Evolutionary conservation across 1,140 invertebrate species (phyloP).

Genomic region (Apis mellifera): DNA sequence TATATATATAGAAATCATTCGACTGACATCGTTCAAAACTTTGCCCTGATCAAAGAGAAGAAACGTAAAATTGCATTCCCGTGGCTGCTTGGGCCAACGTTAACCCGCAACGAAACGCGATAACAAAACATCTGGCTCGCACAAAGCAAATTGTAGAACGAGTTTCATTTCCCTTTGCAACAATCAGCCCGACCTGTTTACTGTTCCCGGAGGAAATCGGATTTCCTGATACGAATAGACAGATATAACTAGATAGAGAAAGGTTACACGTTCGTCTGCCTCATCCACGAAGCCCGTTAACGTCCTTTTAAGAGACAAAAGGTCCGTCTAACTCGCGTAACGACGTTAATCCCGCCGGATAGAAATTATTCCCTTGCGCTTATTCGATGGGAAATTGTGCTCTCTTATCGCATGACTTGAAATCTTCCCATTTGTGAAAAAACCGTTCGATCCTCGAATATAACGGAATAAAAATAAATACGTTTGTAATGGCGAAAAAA

Average conservation of each 20-base stretch:
- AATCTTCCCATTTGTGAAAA: neutral
- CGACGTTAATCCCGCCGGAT: constrained; percentile 33
- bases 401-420: neutral
- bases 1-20: neutral
- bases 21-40: neutral
- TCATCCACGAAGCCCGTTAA: constrained; percentile 28
- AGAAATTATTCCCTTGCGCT: constrained; percentile 23
- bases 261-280: constrained; percentile 22
- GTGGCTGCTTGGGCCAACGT: neutral
- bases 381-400: neutral
- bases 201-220: constrained; percentile 58
- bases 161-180: constrained; percentile 51
- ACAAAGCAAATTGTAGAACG: constrained; percentile 47
- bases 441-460: neutral
- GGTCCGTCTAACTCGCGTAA: constrained; percentile 47
- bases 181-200: constrained; percentile 46
- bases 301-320: constrained; percentile 52
- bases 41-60: neutral
- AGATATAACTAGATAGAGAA: constrained; percentile 42
- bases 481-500: no score
- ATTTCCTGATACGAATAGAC: constrained; percentile 52
- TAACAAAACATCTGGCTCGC: constrained; percentile 38
- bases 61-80: constrained; percentile 21
- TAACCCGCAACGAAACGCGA: constrained; percentile 11
- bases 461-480: no score